phyloP scores from a whole-genome alignment of 2,797 vertebrate species.

The Sebastes minor region DNA sequence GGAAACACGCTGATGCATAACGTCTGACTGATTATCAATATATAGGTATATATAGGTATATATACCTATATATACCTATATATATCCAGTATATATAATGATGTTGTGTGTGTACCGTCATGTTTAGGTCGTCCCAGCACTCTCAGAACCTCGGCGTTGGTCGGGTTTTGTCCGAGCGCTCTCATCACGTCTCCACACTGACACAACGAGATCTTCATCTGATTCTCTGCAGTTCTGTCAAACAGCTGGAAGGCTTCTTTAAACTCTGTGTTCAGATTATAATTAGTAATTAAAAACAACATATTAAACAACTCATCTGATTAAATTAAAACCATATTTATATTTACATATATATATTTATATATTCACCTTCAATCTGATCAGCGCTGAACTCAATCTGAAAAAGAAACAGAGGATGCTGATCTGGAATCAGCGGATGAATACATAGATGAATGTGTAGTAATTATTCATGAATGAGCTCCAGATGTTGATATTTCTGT shows the following conservation, averaged over 20 bases:
- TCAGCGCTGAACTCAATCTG: background rate
- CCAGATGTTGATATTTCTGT: too few species aligned
- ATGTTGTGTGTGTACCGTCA: too few species aligned
- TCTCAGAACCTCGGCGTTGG: background rate
- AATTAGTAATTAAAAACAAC: background rate
- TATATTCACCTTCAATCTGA: background rate
- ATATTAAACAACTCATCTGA: too few species aligned
- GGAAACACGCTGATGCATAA: too few species aligned
- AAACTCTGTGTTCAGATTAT: background rate
- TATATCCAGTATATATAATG: background rate
- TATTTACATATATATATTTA: too few species aligned
- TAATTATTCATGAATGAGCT: too few species aligned
- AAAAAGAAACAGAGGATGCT: background rate
- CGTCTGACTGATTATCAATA: background rate
- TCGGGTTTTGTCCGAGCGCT: constrained; percentile 88
- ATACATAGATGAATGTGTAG: too few species aligned
- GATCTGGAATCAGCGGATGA: too few species aligned
- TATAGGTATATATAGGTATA: background rate
- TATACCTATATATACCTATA: accelerated
- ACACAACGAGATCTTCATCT: constrained; percentile 86
- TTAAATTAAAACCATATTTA: too few species aligned
- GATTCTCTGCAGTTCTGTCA: constrained; percentile 79
- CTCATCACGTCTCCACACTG: constrained; percentile 89
- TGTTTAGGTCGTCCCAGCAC: background rate
- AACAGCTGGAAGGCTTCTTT: constrained; percentile 89